Conservation (phyloP, 2,888 invertebrate genomes). For the Chaitophorus viminalis region DNA sequence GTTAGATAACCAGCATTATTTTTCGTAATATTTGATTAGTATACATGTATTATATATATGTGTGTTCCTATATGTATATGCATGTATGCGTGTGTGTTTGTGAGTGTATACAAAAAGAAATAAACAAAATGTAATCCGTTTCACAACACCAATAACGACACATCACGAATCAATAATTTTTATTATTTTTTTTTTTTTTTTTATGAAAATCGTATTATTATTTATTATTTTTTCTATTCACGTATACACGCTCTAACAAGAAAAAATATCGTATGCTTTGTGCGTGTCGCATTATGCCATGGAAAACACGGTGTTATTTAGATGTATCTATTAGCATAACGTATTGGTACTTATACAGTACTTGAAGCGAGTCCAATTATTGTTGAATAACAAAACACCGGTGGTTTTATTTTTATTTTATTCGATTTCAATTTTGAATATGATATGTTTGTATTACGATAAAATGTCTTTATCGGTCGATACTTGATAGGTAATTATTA, state of each 20-base stretch:
- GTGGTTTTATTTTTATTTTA: background rate
- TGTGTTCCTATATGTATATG: too few relatives aligned
- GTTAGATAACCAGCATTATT: slow-evolving; percentile 43
- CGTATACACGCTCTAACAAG: slow-evolving; percentile 15
- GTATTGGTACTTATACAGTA: background rate
- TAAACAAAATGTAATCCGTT: slow-evolving; percentile 41
- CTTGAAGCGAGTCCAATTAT: background rate
- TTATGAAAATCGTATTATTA: slow-evolving; percentile 23
- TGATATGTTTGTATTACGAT: too few relatives aligned
- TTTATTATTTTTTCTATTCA: slow-evolving; percentile 49
- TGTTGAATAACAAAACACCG: background rate
- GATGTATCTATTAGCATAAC: background rate
- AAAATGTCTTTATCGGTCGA: too few relatives aligned
- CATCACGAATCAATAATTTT: slow-evolving; percentile 60
- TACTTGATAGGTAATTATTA: too few relatives aligned
- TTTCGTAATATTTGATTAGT: slow-evolving; percentile 27
- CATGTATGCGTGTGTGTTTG: background rate
- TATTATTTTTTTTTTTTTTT: background rate
- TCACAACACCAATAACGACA: slow-evolving; percentile 53
- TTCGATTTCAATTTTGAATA: background rate
- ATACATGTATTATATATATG: background rate
- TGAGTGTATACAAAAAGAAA: slow-evolving; percentile 1
- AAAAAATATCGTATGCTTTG: slow-evolving; percentile 43
- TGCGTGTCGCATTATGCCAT: slow-evolving; percentile 42
- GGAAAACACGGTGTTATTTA: background rate